Conservation (phyloP, 2,888 invertebrate species). For the Leptopilina myrica region DNA sequence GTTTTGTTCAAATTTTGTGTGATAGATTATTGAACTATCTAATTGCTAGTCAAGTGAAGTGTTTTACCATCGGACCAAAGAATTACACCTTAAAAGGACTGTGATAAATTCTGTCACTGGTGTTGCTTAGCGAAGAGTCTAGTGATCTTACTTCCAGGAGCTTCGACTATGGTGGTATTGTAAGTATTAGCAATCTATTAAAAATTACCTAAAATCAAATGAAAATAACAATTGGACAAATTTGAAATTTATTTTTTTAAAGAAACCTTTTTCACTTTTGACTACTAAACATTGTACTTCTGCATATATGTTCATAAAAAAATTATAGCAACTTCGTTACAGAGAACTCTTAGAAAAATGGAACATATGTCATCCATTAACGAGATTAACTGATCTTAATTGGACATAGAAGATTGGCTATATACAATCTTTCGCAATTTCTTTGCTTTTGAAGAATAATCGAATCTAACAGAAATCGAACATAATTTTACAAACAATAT, state of each 20-base stretch:
- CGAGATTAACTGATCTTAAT: not conserved
- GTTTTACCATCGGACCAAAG: conserved; percentile 32
- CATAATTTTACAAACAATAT: too few relatives aligned
- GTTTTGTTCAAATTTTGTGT: conserved; percentile 13
- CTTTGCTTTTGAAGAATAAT: too few relatives aligned
- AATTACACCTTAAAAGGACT: conserved; percentile 23
- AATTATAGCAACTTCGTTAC: too few relatives aligned
- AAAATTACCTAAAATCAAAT: not conserved
- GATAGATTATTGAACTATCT: not conserved
- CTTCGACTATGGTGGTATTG: conserved; percentile 75
- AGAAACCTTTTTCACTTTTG: too few relatives aligned
- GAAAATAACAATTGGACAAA: not conserved
- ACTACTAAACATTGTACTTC: too few relatives aligned
- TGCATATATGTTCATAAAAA: too few relatives aligned
- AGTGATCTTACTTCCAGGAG: conserved; percentile 60
- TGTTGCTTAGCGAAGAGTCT: conserved; percentile 3
- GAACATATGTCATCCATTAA: too few relatives aligned
- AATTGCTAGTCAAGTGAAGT: conserved; percentile 41
- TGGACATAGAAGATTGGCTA: not conserved
- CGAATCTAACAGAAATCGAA: too few relatives aligned
- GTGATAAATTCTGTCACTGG: conserved; percentile 21
- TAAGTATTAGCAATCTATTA: conserved; percentile 61
- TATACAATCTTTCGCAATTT: too few relatives aligned
- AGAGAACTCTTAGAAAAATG: too few relatives aligned
- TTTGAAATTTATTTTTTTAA: not conserved